Evolutionary conservation across 2,113 vertebrate species (phyloP).

Genomic region (Irena cyanogastra): DNA sequence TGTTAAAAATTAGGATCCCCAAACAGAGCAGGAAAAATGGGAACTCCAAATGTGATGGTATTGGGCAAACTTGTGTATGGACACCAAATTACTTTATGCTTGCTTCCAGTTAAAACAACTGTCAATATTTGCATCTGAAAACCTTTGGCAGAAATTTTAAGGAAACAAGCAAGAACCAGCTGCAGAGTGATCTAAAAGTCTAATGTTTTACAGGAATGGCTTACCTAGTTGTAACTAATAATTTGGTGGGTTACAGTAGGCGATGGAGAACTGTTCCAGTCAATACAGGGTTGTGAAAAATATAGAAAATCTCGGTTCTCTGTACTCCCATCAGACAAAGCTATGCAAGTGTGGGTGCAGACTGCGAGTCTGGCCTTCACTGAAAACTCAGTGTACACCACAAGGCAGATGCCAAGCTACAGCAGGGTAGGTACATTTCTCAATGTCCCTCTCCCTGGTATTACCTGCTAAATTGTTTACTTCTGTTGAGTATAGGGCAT

Average conservation of each 20-base stretch:
- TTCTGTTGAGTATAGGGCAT: background rate
- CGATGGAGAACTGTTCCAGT: background rate
- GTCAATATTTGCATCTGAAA: background rate
- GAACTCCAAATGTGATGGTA: background rate
- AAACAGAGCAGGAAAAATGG: background rate
- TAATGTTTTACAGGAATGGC: background rate
- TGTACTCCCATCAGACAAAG: background rate
- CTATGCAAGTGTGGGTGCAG: background rate
- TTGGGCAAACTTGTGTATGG: background rate
- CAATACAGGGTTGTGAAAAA: background rate
- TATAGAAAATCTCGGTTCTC: background rate
- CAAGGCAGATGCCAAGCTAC: background rate
- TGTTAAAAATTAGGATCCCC: background rate
- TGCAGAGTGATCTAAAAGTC: background rate
- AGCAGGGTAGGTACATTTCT: background rate
- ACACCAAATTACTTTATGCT: background rate
- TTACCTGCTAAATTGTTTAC: background rate
- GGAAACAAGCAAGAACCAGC: background rate
- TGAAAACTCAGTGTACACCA: background rate
- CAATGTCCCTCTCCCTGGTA: fast-evolving
- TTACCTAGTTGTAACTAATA: background rate
- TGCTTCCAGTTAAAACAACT: background rate
- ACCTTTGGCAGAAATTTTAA: background rate
- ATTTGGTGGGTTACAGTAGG: background rate
- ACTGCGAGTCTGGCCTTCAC: background rate